phyloP scores from a whole-genome alignment of 2,113 vertebrate species.

The Macheiramphus alcinus region DNA sequence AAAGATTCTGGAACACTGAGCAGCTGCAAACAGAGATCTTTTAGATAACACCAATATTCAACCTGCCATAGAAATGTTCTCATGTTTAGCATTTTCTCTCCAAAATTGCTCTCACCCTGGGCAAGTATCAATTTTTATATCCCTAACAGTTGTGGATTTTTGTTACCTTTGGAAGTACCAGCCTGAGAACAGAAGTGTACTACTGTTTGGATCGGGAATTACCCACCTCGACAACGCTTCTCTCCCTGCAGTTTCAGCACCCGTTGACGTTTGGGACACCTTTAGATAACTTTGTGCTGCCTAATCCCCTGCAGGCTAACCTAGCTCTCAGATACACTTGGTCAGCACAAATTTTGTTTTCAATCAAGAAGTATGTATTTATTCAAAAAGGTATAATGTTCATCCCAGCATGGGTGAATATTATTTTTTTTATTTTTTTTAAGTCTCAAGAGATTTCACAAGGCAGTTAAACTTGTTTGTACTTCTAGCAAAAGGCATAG shows the following conservation, averaged over 20 bases:
- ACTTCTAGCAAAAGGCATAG: not conserved
- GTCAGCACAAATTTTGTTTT: not conserved
- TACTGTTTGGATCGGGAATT: not conserved
- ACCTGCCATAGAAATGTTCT: not conserved
- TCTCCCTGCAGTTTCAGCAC: not conserved
- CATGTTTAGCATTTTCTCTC: not conserved
- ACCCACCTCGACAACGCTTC: rapidly evolving
- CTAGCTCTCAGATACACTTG: rapidly evolving
- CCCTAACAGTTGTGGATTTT: not conserved
- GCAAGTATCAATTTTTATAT: not conserved
- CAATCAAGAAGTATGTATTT: not conserved
- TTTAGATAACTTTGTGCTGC: not conserved
- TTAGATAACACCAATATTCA: not conserved
- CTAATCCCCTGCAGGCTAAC: not conserved
- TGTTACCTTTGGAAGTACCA: not conserved
- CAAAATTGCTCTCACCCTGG: not conserved
- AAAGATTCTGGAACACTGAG: not conserved
- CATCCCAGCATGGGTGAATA: not conserved
- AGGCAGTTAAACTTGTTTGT: not conserved
- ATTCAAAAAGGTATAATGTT: not conserved
- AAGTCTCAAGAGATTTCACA: not conserved
- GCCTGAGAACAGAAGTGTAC: not conserved
- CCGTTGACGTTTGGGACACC: not conserved
- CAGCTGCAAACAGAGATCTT: not conserved
- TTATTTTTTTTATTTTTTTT: not conserved